Conservation (phyloP, 2,113 vertebrate species). For the Odocoileus virginianus region DNA sequence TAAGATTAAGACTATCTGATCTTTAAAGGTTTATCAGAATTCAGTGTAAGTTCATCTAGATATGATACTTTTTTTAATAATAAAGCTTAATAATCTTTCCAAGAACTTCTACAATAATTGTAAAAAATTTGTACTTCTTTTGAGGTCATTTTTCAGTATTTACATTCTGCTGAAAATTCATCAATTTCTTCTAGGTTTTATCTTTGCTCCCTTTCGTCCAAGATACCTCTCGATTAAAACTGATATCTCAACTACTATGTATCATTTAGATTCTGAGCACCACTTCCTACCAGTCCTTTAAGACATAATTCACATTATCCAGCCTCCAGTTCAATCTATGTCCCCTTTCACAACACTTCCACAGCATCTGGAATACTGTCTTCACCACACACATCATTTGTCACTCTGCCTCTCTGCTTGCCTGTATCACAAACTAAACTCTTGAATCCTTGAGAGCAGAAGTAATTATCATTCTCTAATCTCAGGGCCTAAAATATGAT, state of each 20-base stretch:
- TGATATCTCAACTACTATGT: neutral
- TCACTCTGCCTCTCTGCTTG: neutral
- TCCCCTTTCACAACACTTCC: neutral
- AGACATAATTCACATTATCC: neutral
- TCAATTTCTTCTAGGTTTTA: neutral
- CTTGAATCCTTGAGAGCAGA: neutral
- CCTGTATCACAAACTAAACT: neutral
- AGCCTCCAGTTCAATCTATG: neutral
- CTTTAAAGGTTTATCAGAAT: neutral
- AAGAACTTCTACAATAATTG: neutral
- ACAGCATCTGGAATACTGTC: neutral
- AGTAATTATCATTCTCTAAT: neutral
- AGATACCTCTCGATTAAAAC: neutral
- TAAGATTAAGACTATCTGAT: neutral
- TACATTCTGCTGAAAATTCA: neutral
- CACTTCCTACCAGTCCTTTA: neutral
- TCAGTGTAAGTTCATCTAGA: neutral
- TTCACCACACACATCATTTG: neutral
- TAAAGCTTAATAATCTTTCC: neutral
- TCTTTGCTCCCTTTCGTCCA: neutral
- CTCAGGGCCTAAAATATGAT: neutral
- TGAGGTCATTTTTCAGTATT: neutral
- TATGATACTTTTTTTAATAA: neutral
- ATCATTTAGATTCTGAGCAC: neutral
- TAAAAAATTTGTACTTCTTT: neutral